Evolutionary conservation across 2,113 vertebrate species (phyloP), one percentile per base, ranked within the genome.

Genomic region (Leptocoma aspasia): DNA sequence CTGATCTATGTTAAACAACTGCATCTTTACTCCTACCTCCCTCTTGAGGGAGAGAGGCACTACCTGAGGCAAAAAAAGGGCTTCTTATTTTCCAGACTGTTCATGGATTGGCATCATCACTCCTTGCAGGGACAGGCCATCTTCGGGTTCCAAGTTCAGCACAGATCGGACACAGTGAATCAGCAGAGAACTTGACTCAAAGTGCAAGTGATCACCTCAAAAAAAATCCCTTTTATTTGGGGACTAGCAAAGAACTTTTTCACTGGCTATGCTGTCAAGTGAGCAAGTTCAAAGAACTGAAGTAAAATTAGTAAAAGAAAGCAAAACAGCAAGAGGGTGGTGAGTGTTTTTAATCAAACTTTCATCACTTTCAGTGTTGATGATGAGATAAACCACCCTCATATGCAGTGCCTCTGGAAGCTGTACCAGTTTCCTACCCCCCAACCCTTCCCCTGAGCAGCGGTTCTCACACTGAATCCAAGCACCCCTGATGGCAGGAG

Each of bases 311-410:
- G 95, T 84, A 75, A 93, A 94, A 94, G 86, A 96, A 96, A 82
- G 91, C 84, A 90, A 79, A 95, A 83, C 94, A 95, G 93, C 90
- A 90, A 21, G 80, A 94, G 95, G 96, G 95, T 94, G 95, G 82
- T 50, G 90, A 95, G 80, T 37, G 78, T 71, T 92, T 96, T 95
- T 94, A 96, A 97, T 97, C 84, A 93, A 85, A n/a, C 69, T 88
- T 97, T 68, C 89, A 91, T 86, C 76, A 50, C 61, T 95, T 94
- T 82, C 76, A 72, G 65, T 59, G 71, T 68, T 90, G 89, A 92
- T 82, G 71, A 92, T 61, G 71, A 70, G 61, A 88, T 33, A 84
- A 64, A 85, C 83, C 92, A 90, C 95, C 95, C 94, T 96, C 33
- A 61, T 33, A 54, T 50, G 68, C 31, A 84, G 13, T 23, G 37